Conservation (phyloP, 1,140 invertebrate genomes). For the Scaptomyza montana region DNA sequence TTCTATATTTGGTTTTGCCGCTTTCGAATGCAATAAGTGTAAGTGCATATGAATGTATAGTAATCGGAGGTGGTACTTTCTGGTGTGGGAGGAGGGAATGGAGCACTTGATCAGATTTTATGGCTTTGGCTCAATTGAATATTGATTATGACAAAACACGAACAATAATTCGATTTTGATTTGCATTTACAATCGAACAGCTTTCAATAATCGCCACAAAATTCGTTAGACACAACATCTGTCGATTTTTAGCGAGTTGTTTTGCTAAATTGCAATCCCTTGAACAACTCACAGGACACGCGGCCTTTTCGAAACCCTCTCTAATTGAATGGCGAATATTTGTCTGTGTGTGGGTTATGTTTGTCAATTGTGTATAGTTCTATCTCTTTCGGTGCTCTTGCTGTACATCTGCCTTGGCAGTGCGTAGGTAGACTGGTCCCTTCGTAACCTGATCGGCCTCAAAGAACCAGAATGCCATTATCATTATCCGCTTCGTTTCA, state of each 20-base stretch:
- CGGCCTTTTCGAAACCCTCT: constrained; percentile 26
- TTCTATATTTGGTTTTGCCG: constrained; percentile 35
- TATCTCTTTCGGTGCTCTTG: constrained; percentile 4
- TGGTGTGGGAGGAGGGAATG: no score
- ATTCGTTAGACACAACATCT: constrained; percentile 20
- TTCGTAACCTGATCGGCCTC: constrained; percentile 70
- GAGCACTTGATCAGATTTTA: constrained; percentile 33
- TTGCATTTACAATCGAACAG: constrained; percentile 41
- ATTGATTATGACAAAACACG: constrained; percentile 12
- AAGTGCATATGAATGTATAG: constrained; percentile 31
- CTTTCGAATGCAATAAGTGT: constrained; percentile 3
- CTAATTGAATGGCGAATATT: constrained; percentile 44
- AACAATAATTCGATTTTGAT: constrained; percentile 4
- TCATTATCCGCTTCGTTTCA: constrained; percentile 76
- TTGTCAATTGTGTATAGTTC: constrained; percentile 20
- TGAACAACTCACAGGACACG: constrained; percentile 26
- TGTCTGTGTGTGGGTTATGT: constrained; percentile 41
- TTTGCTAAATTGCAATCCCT: constrained; percentile 24
- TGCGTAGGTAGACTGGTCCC: constrained; percentile 64
- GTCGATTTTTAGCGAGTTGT: constrained; percentile 10
- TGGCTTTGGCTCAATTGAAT: constrained; percentile 23
- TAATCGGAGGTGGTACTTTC: no score
- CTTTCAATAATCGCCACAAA: constrained; percentile 33
- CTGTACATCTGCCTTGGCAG: constrained; percentile 17
- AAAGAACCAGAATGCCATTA: constrained; percentile 75